Base-by-base conservation (phyloP, 2,888 invertebrate species). In the Alentia gelatinosa region DNA sequence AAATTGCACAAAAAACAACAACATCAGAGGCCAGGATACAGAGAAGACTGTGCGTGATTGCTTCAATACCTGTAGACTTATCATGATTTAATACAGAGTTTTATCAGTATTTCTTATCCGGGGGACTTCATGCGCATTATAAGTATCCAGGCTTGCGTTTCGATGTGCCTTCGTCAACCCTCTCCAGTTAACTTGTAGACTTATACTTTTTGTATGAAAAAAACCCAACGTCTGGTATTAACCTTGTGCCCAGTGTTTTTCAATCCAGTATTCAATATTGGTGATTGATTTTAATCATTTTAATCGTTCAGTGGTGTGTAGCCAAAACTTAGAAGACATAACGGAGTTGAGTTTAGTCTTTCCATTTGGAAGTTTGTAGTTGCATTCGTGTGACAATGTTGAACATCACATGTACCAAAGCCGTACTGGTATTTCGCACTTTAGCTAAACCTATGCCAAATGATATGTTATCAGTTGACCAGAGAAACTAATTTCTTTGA, bases 1-100 rank as follows among this genome's bases (percentile, higher is more conserved):
- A n/a, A 68, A 68, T n/a, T 68, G 30, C 68, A 68, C 68, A 68
- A 68, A 68, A n/a, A 47, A n/a, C n/a, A n/a, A n/a, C n/a, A n/a
- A n/a, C n/a, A n/a, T 19, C 56, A 56, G 56, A n/a, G 19, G 12
- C 30, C 68, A 68, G 68, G 63, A 68, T 7, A 68, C n/a, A 7
- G 19, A 47, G 9, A 47, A 12, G 47, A 47, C 47, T 47, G 7
- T 47, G 47, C 47, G n/a, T n/a, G 9, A 47, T 19, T 19, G 68
- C 30, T 68, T 30, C 4, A 30, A 26, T 68, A 30, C 12, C n/a
- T 68, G 68, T 15, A 68, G 68, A 1, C 3, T 1, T 26, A 15
- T 30, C 26, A 26, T 9, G 68, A 12, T 26, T 26, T 68, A 9
- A 5, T 1, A 12, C 30, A 12, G 30, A 3, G 26, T 19, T 30